phyloP scores from a whole-genome alignment of 2,888 invertebrate genomes.

The Criorhina ranunculi region DNA sequence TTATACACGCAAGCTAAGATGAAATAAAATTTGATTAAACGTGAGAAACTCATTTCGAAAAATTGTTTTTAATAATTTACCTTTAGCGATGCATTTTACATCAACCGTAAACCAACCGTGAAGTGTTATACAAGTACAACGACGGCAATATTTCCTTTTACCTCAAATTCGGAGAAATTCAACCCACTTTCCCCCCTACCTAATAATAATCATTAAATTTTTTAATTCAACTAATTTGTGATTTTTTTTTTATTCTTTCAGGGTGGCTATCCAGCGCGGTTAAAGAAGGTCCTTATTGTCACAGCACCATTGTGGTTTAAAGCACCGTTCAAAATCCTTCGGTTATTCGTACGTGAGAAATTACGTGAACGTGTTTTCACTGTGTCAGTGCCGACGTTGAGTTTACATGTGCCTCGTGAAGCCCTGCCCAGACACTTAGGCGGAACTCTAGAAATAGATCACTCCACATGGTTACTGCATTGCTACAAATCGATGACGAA shows the following conservation, averaged over 20 bases:
- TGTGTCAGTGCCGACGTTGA: constrained; percentile 95
- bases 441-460: constrained; percentile 93
- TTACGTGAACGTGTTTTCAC: constrained; percentile 97
- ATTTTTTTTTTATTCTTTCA: constrained; percentile 84
- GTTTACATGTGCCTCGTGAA: constrained; percentile 94
- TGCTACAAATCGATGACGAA: constrained; percentile 94
- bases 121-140: not conserved
- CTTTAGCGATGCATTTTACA: constrained; percentile 5
- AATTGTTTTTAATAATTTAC: constrained; percentile 27
- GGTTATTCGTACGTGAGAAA: constrained; percentile 97
- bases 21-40: constrained; percentile 33
- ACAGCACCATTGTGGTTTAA: constrained; percentile 99
- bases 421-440: constrained; percentile 95
- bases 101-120: not conserved
- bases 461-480: constrained; percentile 93
- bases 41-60: constrained; percentile 4
- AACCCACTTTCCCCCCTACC: not conserved
- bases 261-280: constrained; percentile 98
- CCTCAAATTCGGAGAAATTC: constrained; percentile 7
- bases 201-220: not conserved
- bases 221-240: constrained; percentile 12
- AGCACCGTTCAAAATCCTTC: constrained; percentile 97
- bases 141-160: not conserved
- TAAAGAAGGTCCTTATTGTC: constrained; percentile 98
- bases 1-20: constrained; percentile 15